A percentile compares a stretch with the other conserved stretches of the same genome.
phyloP scores from a whole-genome alignment of 2,888 invertebrate genomes.

The Poecilus cupreus region DNA sequence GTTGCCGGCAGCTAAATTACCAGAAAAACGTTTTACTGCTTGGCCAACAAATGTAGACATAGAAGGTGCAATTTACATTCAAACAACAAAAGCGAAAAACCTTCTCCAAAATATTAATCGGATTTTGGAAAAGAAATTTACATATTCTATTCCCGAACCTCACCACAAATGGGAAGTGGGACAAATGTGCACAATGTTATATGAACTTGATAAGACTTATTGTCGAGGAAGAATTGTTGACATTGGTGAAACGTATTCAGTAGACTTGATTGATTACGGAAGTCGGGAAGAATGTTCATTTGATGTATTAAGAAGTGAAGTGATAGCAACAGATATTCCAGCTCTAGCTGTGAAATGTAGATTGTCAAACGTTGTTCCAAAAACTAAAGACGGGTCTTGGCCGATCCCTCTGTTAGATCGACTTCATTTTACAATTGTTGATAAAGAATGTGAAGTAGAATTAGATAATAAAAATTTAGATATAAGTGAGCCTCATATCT shows the following conservation, averaged over 20 bases:
- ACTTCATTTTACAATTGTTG: slow-evolving; percentile 75
- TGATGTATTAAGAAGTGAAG: slow-evolving; percentile 77
- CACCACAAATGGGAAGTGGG: slow-evolving; percentile 77
- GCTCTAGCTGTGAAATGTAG: slow-evolving; percentile 79
- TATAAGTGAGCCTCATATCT: slow-evolving; percentile 67
- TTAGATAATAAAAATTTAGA: not conserved
- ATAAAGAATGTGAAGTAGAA: slow-evolving; percentile 64
- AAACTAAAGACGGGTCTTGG: slow-evolving; percentile 73
- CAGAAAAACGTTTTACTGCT: slow-evolving; percentile 75
- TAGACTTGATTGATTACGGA: slow-evolving; percentile 89
- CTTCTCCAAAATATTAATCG: slow-evolving; percentile 74
- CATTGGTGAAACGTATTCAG: slow-evolving; percentile 73
- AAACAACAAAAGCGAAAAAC: slow-evolving; percentile 65
- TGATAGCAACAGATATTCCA: slow-evolving; percentile 80
- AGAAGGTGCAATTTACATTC: slow-evolving; percentile 72
- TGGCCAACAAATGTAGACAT: slow-evolving; percentile 79
- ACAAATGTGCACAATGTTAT: slow-evolving; percentile 82
- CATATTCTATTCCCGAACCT: slow-evolving; percentile 72
- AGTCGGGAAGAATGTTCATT: slow-evolving; percentile 81
- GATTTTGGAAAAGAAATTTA: slow-evolving; percentile 74
- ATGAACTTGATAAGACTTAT: slow-evolving; percentile 79
- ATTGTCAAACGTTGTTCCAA: slow-evolving; percentile 75
- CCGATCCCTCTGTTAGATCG: slow-evolving; percentile 76
- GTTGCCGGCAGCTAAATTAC: slow-evolving; percentile 76
- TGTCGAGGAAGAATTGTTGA: slow-evolving; percentile 81